phyloP scores from a whole-genome alignment of 1,140 invertebrate genomes.

The Nylanderia fulva region DNA sequence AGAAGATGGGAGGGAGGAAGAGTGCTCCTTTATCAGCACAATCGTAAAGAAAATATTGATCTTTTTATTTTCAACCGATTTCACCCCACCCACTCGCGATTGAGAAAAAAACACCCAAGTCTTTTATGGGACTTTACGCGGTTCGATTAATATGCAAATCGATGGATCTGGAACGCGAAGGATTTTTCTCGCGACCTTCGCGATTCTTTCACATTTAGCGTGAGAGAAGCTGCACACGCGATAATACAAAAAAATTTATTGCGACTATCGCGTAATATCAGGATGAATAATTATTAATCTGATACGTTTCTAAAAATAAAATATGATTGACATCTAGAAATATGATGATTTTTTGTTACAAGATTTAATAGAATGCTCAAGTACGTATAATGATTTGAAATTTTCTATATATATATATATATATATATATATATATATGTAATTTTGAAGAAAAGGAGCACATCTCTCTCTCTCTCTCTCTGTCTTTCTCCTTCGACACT shows the following conservation, averaged over 20 bases:
- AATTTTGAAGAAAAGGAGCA: not conserved
- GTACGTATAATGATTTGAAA: too few relatives aligned
- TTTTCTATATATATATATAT: too few relatives aligned
- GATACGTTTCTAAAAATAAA: not conserved
- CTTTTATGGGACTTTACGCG: not conserved
- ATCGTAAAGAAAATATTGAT: not conserved
- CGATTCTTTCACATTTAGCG: slow-evolving; percentile 6
- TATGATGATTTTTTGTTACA: not conserved
- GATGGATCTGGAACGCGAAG: slow-evolving; percentile 28
- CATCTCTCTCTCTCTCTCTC: not conserved
- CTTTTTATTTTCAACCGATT: not conserved
- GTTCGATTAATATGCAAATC: slow-evolving; percentile 43
- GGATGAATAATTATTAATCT: slow-evolving; percentile 14
- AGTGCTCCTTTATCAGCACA: not conserved
- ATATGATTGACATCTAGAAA: not conserved
- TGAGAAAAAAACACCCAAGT: slow-evolving; percentile 6
- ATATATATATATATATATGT: too few relatives aligned
- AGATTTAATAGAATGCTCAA: not conserved
- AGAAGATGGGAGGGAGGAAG: not conserved
- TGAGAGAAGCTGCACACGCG: not conserved
- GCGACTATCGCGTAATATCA: not conserved
- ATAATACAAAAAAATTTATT: slow-evolving; percentile 3
- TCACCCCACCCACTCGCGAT: slow-evolving; percentile 3
- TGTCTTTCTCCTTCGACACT: not conserved
- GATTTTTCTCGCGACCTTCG: slow-evolving; percentile 7